Conservation (phyloP, 1,140 invertebrate species). For the Anthonomus grandis region DNA sequence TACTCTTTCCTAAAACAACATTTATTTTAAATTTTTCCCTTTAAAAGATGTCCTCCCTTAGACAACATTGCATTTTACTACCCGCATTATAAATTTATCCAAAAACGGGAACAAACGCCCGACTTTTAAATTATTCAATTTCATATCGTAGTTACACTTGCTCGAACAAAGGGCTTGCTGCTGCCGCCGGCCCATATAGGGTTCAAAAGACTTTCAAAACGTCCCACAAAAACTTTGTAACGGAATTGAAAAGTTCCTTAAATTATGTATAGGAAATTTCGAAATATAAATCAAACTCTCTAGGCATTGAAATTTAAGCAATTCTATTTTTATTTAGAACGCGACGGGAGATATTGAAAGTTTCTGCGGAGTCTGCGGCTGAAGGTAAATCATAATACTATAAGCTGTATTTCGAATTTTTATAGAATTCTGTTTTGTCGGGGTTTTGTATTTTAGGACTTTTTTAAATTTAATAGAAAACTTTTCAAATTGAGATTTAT, state of each 20-base stretch:
- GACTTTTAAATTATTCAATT: slow-evolving; percentile 16
- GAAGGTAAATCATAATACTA: slow-evolving; percentile 24
- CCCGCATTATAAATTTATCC: slow-evolving; percentile 5
- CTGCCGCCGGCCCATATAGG: neutral
- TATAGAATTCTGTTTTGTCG: slow-evolving; percentile 9
- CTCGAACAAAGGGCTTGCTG: slow-evolving; percentile 7
- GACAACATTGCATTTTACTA: too few relatives aligned
- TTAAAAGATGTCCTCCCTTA: too few relatives aligned
- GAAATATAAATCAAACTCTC: slow-evolving; percentile 23
- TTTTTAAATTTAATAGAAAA: neutral
- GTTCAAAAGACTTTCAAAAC: slow-evolving; percentile 11
- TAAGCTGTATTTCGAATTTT: slow-evolving; percentile 18
- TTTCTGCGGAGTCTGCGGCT: slow-evolving; percentile 18
- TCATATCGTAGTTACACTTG: slow-evolving; percentile 14
- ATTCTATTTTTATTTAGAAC: slow-evolving; percentile 23
- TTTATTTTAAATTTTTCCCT: too few relatives aligned
- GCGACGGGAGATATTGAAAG: slow-evolving; percentile 26
- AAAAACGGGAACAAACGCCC: slow-evolving; percentile 10
- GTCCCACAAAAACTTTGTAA: slow-evolving; percentile 19
- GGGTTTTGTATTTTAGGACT: neutral
- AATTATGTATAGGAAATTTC: slow-evolving; percentile 30
- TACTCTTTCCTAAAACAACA: too few relatives aligned
- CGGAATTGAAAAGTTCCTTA: slow-evolving; percentile 23
- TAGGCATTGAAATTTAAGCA: slow-evolving; percentile 26
- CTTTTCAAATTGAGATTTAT: neutral